A percentile compares a stretch with the other conserved stretches of the same genome.
phyloP scores from a whole-genome alignment of 2,797 vertebrate species.

The Anabacerthia variegaticeps region DNA sequence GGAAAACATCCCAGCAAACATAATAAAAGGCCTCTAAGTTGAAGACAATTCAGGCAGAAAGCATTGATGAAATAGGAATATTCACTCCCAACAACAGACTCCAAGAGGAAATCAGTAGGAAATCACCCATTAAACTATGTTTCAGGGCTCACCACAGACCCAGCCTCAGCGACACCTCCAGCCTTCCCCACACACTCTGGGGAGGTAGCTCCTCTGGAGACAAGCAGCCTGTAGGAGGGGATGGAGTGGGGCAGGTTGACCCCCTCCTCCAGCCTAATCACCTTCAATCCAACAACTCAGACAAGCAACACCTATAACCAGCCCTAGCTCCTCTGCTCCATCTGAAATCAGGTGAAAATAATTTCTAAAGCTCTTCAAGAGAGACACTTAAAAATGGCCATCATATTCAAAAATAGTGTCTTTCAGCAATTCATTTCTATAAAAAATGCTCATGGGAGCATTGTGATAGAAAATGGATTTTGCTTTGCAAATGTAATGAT shows the following conservation, averaged over 20 bases:
- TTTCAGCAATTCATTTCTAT: neutral
- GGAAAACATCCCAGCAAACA: neutral
- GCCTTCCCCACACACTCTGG: accelerated
- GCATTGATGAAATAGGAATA: neutral
- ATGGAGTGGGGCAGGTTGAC: neutral
- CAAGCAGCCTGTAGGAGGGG: accelerated
- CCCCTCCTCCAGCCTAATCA: neutral
- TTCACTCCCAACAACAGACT: neutral
- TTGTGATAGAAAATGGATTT: constrained; percentile 21
- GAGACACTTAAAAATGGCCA: neutral
- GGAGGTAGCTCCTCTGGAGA: neutral
- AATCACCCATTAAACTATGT: neutral
- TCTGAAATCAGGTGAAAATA: neutral
- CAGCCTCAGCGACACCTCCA: accelerated
- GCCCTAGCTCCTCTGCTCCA: neutral
- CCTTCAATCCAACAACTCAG: accelerated
- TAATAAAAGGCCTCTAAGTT: neutral
- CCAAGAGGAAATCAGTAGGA: neutral
- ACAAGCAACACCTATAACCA: accelerated
- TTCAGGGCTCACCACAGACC: accelerated
- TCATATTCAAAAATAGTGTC: neutral
- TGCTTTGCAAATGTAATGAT: constrained; percentile 47
- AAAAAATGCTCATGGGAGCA: neutral
- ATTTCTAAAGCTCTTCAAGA: neutral
- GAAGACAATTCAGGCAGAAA: neutral